Conservation (phyloP, 2,888 invertebrate genomes). For the Cephus spinipes region DNA sequence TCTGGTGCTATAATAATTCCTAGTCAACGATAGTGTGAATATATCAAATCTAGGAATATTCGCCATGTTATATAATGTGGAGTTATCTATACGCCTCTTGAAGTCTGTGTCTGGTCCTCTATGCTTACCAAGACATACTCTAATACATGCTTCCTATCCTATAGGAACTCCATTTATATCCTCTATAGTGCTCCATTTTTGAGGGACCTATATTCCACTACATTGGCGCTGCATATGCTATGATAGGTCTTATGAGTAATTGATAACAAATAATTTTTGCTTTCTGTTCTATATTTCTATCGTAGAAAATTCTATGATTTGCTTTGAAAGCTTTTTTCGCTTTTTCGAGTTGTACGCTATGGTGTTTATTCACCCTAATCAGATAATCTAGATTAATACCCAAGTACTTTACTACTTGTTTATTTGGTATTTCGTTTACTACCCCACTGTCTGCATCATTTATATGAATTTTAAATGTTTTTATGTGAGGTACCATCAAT, state of each 20-base stretch:
- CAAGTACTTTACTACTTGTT: no score
- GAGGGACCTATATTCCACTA: neutral
- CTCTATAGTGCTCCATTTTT: no score
- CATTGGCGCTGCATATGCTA: conserved; percentile 10
- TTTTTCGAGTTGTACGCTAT: conserved; percentile 9
- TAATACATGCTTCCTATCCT: no score
- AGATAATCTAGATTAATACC: conserved; percentile 16
- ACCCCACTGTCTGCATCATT: no score
- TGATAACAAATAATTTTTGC: conserved; percentile 19
- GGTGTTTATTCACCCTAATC: conserved; percentile 19
- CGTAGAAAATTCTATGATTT: conserved; percentile 16
- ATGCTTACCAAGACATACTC: neutral
- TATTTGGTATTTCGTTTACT: no score
- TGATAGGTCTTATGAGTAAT: conserved; percentile 15
- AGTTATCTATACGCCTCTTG: neutral
- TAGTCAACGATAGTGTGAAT: neutral
- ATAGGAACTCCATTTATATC: no score
- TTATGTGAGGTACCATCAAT: no score
- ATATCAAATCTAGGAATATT: neutral
- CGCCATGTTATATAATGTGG: neutral
- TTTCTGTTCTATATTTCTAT: conserved; percentile 12
- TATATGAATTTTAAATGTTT: no score
- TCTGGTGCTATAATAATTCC: neutral
- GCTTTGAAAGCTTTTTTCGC: conserved; percentile 13
- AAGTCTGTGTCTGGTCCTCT: neutral